Percentiles rank a stretch among this genome's conserved stretches.
Evolutionary conservation across 2,113 vertebrate genomes (phyloP).

Genomic region (Loxodonta africana): DNA sequence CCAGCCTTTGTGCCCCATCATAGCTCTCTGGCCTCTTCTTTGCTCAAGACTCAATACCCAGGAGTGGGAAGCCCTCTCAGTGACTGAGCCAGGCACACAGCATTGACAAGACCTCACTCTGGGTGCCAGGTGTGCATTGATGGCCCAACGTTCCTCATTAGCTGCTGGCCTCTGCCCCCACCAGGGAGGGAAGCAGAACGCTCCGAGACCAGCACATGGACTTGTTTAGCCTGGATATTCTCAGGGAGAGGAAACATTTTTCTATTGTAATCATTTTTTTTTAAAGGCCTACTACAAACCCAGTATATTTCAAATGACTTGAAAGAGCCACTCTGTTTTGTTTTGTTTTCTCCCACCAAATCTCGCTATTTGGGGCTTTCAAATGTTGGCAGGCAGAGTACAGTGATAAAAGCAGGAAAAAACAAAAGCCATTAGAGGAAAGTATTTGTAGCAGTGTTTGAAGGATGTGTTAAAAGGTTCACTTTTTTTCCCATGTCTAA

Average conservation of each 20-base stretch:
- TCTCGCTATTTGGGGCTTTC: conserved; percentile 60
- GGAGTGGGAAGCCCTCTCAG: not conserved
- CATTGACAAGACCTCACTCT: not conserved
- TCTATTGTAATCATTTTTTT: not conserved
- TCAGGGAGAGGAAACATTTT: not conserved
- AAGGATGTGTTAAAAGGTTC: conserved; percentile 85
- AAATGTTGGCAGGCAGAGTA: not conserved
- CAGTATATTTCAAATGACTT: conserved; percentile 59
- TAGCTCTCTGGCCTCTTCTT: not conserved
- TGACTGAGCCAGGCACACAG: not conserved
- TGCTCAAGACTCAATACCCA: not conserved
- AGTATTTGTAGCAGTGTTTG: conserved; percentile 75
- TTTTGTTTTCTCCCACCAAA: conserved; percentile 22
- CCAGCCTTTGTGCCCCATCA: not conserved
- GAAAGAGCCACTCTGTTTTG: conserved; percentile 59
- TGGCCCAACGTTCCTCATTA: not conserved
- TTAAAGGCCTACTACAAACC: not conserved
- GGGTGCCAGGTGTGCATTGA: fast-evolving
- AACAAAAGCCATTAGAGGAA: conserved; percentile 81
- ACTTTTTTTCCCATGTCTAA: conserved; percentile 77
- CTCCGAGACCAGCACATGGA: not conserved
- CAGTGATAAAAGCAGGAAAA: conserved; percentile 81
- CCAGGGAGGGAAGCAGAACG: not conserved
- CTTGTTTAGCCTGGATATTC: not conserved
- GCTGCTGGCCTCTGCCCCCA: not conserved